Evolutionary conservation across 2,113 vertebrate species (phyloP), one percentile per base, ranked within the genome.

Genomic region (Dinomys branickii): DNA sequence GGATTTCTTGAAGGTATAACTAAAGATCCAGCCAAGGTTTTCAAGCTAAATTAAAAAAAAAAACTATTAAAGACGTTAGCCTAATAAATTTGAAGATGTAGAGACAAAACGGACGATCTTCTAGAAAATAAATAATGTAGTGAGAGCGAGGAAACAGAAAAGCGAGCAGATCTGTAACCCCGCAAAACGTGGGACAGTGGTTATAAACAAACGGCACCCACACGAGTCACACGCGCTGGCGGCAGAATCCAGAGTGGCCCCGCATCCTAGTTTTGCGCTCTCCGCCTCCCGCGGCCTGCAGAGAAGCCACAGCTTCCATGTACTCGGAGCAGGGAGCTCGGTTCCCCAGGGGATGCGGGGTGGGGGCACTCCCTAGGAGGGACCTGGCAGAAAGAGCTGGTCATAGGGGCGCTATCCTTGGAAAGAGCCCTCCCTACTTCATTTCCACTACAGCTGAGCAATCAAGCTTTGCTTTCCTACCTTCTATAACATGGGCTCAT

Each of bases 211-310:
- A 22, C 19, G 19, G 8, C 65, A 17, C 16, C 33, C 16, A 2
- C 33, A n/a, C 5, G 33, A 14, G 1, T n/a, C 6, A 0, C 33
- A 7, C 1, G 6, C 6, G 14, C 65, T 35, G 65, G 33, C 33
- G 35, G 65, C 58, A 33, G 16, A 67, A 67, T n/a, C 33, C 65
- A 24, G 58, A 67, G 65, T 6, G 33, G 28, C 61, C 26, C 61
- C 0, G 47, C 47, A 50, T 50, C 47, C 47, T 5, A 50, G 47
- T 5, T 9, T 5, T 50, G 47, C 47, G 47, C 47, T 50, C 47
- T 50, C 10, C 26, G 61, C 61, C 28, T 63, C 61, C 10, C 28
- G 28, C 61, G 11, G 61, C 61, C 61, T 63, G 28, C 61, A 30
- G 26, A 12, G 61, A 19, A 17, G 65, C 65, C 13, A 14, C 5